These are phyloP conservation scores for Hirtodrosophila duncani DNA, from an alignment of 2,888 invertebrate genomes.

Conservation along the genomic window DNA sequence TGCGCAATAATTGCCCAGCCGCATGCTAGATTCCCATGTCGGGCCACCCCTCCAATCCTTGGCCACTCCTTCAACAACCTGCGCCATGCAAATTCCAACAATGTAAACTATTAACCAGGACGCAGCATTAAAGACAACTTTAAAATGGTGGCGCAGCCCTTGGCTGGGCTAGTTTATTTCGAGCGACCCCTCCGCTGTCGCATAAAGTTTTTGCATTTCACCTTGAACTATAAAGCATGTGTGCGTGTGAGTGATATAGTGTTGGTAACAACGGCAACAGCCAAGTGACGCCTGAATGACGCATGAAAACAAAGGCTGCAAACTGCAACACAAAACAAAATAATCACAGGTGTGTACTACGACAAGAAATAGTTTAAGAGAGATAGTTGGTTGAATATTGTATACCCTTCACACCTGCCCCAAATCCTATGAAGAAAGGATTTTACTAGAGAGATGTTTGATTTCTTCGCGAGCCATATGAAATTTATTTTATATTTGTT, in stretches of 20 bases:
- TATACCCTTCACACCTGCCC: no score
- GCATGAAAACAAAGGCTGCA: constrained; percentile 50
- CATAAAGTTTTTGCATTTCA: constrained; percentile 61
- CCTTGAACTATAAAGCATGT: constrained; percentile 72
- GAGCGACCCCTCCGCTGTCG: constrained; percentile 27
- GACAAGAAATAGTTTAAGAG: no score
- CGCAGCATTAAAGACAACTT: constrained; percentile 22
- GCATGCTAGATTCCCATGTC: constrained; percentile 37
- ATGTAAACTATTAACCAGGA: constrained; percentile 24
- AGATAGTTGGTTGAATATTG: no score
- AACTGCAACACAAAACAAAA: constrained; percentile 32
- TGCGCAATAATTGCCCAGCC: constrained; percentile 46
- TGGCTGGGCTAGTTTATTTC: constrained; percentile 42
- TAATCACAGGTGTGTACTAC: constrained; percentile 12
- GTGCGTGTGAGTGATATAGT: constrained; percentile 4
- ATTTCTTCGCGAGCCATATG: no score
- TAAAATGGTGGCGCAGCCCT: constrained; percentile 34
- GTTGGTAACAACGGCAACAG: constrained; percentile 22
- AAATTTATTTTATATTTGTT: no score
- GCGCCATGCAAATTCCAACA: constrained; percentile 10
- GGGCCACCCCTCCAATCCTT: constrained; percentile 4
- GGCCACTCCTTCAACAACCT: background rate
- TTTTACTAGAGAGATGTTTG: no score
- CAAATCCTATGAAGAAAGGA: no score
- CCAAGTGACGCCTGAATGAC: constrained; percentile 53